Evolutionary conservation across 2,113 vertebrate species (phyloP), one percentile per base, ranked within the genome.

Genomic region (Aramus guarauna): DNA sequence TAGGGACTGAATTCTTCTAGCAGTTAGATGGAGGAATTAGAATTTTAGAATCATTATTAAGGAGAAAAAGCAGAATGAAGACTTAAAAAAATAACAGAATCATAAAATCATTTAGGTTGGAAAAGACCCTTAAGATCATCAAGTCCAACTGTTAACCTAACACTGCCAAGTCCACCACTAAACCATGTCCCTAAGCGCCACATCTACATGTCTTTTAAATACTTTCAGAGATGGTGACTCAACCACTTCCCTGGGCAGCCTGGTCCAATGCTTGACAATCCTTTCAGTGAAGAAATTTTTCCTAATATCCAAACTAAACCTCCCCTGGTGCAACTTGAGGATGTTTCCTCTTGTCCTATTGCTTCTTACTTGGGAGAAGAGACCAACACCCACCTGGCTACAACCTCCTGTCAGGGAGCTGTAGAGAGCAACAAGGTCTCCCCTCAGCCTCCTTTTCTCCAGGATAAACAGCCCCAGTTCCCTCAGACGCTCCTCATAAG

Each of bases 331-430:
- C 50, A 69, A 21, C 32, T 55, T 1, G 12, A 74, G 37, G 23
- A 27, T 1, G 2, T 21, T 59, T 48, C 4, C 2, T 78, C 30
- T n/a, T 12, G 3, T 62, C 13, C 16, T 58, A 8, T 43, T 1
- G 2, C 30, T 17, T 14, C 7, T 12, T 7, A 30, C 19, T 4
- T 27, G 12, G 26, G 12, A 92, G 16, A 75, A 34, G 41, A 71
- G 14, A 2, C 26, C 0, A 0, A 29, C 1, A 2, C 9, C 13
- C 22, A 17, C 15, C 21, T 26, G 1, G 1, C 36, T 29, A 18
- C 64, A 21, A 0, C 8, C 47, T 16, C 27, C n/a, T 39, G 24
- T 9, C 37, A 68, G 7, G 19, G 0, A 53, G 30, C 0, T 68
- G 13, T 78, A 63, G 36, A 26, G 47, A 21, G 22, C 4, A 1